A percentile compares a stretch with the other conserved stretches of the same genome.
Conservation (phyloP, 2,113 vertebrate genomes). For the Pseudopipra pipra region DNA sequence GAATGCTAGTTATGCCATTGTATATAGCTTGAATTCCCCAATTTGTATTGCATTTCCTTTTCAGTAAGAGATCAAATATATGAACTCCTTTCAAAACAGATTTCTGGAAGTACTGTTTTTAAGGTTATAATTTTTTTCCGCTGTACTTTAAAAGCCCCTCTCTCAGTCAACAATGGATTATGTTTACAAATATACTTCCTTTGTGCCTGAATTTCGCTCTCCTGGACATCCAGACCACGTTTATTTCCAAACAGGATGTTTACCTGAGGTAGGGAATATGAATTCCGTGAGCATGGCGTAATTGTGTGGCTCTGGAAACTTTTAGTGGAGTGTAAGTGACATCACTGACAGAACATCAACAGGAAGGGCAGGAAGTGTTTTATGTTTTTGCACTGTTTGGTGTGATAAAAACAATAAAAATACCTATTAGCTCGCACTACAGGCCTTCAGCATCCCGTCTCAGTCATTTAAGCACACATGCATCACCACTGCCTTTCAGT, state of each 20-base stretch:
- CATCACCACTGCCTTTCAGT: not conserved
- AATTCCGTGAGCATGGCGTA: slow-evolving; percentile 69
- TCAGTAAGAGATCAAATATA: slow-evolving; percentile 60
- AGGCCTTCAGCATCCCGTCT: slow-evolving; percentile 30
- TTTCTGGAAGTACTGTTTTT: slow-evolving; percentile 61
- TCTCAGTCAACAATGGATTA: slow-evolving; percentile 55
- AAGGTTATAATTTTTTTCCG: slow-evolving; percentile 18
- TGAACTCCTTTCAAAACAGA: slow-evolving; percentile 20
- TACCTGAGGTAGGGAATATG: slow-evolving; percentile 69
- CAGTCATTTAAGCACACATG: not conserved
- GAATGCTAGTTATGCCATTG: slow-evolving; percentile 58
- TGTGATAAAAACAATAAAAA: slow-evolving; percentile 67
- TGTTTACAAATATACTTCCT: slow-evolving; percentile 69
- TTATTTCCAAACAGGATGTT: slow-evolving; percentile 74
- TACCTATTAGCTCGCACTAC: slow-evolving; percentile 40
- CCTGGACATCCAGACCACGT: slow-evolving; percentile 56
- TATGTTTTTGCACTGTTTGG: slow-evolving; percentile 69
- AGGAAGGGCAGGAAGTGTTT: slow-evolving; percentile 73
- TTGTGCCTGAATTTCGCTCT: slow-evolving; percentile 55
- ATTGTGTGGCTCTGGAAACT: slow-evolving; percentile 64
- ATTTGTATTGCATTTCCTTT: slow-evolving; percentile 60
- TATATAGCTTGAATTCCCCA: slow-evolving; percentile 51
- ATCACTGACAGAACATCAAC: slow-evolving; percentile 72
- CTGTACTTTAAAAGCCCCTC: slow-evolving; percentile 50
- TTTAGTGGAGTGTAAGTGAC: slow-evolving; percentile 71